Evolutionary conservation across 2,888 invertebrate genomes (phyloP).

Genomic region (Sympetrum striolatum): DNA sequence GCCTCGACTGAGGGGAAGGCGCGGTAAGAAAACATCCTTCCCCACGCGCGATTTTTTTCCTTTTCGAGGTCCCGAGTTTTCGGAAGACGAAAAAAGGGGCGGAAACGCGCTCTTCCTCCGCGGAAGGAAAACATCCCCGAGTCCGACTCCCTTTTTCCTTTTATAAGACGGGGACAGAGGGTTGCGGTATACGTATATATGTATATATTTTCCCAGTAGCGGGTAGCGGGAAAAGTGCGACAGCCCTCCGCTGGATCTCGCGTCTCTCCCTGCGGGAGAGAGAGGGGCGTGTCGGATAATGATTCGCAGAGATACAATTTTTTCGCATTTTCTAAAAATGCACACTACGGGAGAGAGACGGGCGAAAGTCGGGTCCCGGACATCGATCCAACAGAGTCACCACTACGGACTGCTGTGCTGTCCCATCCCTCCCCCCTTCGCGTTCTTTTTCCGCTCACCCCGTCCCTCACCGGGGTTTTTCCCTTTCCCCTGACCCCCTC

Average conservation of each 20-base stretch:
- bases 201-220: not conserved
- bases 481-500: not conserved
- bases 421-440: not conserved
- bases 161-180: not conserved
- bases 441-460: not conserved
- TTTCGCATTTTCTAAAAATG: not conserved
- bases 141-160: constrained; percentile 40
- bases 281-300: not conserved
- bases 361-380: constrained; percentile 33
- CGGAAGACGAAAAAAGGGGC: not conserved
- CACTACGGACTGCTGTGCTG: not conserved
- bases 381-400: constrained; percentile 28
- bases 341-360: not conserved
- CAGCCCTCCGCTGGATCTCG: not conserved
- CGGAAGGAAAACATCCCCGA: not conserved
- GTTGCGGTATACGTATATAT: not conserved
- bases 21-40: not conserved
- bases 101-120: not conserved
- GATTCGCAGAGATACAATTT: constrained; percentile 10
- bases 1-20: not conserved
- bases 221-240: not conserved
- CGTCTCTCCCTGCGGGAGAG: not conserved
- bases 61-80: not conserved
- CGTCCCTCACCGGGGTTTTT: not conserved
- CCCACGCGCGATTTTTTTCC: not conserved